A percentile compares a stretch with the other conserved stretches of the same genome.
These are phyloP conservation scores for Mactromeris polynyma DNA, from an alignment of 2,888 invertebrate genomes.

Conservation along the genomic window DNA sequence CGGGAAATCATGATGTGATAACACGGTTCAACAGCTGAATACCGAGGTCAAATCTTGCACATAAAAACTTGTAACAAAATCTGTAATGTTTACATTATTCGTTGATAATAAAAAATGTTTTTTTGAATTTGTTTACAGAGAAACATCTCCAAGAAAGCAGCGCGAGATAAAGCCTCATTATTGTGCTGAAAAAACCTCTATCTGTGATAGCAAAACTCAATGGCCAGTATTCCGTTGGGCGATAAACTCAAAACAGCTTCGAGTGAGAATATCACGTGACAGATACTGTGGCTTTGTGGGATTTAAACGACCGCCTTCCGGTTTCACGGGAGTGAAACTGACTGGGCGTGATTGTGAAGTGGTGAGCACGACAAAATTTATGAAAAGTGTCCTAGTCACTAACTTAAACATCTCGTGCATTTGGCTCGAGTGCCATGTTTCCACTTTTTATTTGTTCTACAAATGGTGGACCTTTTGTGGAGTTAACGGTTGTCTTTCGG, in stretches of 20 bases:
- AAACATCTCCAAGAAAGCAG: slow-evolving; percentile 31
- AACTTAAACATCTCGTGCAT: not conserved
- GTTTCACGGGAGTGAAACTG: not conserved
- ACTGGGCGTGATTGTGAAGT: slow-evolving; percentile 21
- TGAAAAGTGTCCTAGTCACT: slow-evolving; percentile 23
- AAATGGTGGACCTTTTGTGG: slow-evolving; percentile 3
- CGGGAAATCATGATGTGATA: not conserved
- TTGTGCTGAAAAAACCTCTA: slow-evolving; percentile 26
- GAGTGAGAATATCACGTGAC: slow-evolving; percentile 17
- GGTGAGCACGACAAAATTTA: not conserved
- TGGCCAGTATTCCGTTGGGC: slow-evolving; percentile 47
- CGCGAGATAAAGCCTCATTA: slow-evolving; percentile 23
- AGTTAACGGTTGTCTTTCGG: slow-evolving; percentile 3
- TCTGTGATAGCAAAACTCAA: slow-evolving; percentile 47
- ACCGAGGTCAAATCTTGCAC: not conserved
- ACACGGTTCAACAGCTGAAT: not conserved
- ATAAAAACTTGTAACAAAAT: slow-evolving; percentile 4
- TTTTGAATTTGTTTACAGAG: slow-evolving; percentile 26
- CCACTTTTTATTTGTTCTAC: slow-evolving; percentile 15
- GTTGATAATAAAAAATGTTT: not conserved
- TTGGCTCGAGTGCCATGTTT: slow-evolving; percentile 14
- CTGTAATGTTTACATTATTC: not conserved
- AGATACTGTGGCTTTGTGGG: slow-evolving; percentile 1
- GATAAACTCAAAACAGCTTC: slow-evolving; percentile 40
- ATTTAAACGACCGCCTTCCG: slow-evolving; percentile 32